These are phyloP conservation scores for Scrobipalpa costella DNA, from an alignment of 2,888 invertebrate genomes.

Conservation along the genomic window DNA sequence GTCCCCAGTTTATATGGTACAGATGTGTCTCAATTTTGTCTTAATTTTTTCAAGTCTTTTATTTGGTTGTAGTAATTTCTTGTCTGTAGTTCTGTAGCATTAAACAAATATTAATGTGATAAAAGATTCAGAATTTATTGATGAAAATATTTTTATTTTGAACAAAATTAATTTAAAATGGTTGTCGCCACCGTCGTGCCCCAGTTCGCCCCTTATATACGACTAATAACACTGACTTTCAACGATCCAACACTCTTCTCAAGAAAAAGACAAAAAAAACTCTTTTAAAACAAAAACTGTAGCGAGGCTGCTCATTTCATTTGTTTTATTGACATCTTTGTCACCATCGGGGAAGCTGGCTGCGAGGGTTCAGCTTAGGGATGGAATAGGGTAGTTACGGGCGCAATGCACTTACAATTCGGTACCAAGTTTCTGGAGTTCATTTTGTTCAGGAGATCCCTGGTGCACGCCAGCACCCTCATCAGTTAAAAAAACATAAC, in stretches of 20 bases:
- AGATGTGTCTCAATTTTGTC: not conserved
- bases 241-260: not conserved
- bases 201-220: too few species aligned
- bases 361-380: constrained; percentile 2
- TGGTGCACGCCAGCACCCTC: too few species aligned
- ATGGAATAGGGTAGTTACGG: constrained; percentile 26
- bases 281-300: constrained; percentile 7
- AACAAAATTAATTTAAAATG: too few species aligned
- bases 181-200: too few species aligned
- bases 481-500: too few species aligned
- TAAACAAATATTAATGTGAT: too few species aligned
- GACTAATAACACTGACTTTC: too few species aligned
- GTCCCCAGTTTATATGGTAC: not conserved
- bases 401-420: constrained; percentile 48
- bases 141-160: too few species aligned
- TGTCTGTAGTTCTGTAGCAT: too few species aligned
- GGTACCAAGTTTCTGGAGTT: constrained; percentile 39
- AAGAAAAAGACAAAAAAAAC: not conserved
- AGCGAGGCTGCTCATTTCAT: constrained; percentile 36
- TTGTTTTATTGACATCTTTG: constrained; percentile 27
- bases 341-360: constrained; percentile 7
- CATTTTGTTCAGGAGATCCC: too few species aligned
- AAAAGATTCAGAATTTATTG: too few species aligned
- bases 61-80: too few species aligned
- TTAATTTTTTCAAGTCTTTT: not conserved